Percentiles rank a stretch among this genome's conserved stretches.
Conservation (phyloP, 1,140 invertebrate species). For the Gonatopus flavifemur region DNA sequence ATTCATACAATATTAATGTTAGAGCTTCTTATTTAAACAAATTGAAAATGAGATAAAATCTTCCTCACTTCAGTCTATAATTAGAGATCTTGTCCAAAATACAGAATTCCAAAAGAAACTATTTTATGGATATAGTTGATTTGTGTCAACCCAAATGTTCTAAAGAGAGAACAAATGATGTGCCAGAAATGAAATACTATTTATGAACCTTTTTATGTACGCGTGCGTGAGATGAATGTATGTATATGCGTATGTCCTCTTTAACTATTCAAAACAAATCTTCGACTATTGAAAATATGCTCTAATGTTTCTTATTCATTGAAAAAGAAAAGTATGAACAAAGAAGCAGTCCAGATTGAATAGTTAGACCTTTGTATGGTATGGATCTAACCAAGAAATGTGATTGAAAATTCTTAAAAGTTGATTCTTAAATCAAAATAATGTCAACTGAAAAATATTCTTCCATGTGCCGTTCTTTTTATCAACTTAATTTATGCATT, state of each 20-base stretch:
- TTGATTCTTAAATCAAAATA: no score
- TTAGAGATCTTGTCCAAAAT: no score
- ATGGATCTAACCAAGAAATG: no score
- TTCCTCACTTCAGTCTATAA: conserved; percentile 14
- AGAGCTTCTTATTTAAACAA: conserved; percentile 16
- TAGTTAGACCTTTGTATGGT: no score
- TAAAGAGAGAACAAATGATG: conserved; percentile 32
- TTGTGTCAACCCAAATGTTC: conserved; percentile 30
- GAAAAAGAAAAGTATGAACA: conserved; percentile 30
- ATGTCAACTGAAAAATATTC: conserved; percentile 48
- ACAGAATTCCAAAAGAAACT: conserved; percentile 6
- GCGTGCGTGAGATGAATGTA: conserved; percentile 18
- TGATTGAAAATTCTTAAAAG: no score
- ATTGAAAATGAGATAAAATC: conserved; percentile 18
- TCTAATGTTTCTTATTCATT: no score
- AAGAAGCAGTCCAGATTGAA: no score
- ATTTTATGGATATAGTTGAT: conserved; percentile 17
- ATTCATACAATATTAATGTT: conserved; percentile 16
- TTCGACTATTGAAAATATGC: conserved; percentile 20
- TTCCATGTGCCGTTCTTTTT: conserved; percentile 51
- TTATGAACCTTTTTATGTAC: conserved; percentile 41
- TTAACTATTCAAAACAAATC: conserved; percentile 20
- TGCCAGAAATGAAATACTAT: conserved; percentile 46
- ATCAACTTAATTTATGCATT: conserved; percentile 30
- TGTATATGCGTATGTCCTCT: conserved; percentile 19